Conservation (phyloP, 2,797 vertebrate species). For the Sebastiscus tertius region DNA sequence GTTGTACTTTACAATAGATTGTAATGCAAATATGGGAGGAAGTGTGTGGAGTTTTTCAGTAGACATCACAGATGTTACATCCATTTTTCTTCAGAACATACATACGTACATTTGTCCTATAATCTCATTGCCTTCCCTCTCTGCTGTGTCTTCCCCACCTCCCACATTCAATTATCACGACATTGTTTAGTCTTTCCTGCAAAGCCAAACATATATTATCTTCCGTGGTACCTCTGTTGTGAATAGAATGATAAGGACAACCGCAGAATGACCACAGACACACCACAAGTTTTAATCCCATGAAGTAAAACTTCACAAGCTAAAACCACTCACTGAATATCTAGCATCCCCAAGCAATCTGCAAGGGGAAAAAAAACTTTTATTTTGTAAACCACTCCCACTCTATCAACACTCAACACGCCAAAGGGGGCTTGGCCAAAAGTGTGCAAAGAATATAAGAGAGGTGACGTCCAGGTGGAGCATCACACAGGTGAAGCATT, state of each 20-base stretch:
- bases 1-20: neutral
- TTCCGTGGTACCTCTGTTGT: neutral
- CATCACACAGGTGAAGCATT: constrained; percentile 65
- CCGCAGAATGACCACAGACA: constrained; percentile 11
- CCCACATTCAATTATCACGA: neutral
- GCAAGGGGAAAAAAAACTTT: neutral
- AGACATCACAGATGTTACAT: neutral
- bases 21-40: neutral
- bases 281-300: constrained; percentile 7
- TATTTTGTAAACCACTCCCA: constrained; percentile 46
- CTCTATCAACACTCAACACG: neutral
- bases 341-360: neutral
- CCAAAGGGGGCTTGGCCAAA: constrained; percentile 44
- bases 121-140: neutral
- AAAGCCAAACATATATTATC: neutral
- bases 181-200: neutral
- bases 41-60: neutral
- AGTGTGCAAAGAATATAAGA: constrained; percentile 49
- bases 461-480: constrained; percentile 33
- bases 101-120: neutral
- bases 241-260: constrained; percentile 27
- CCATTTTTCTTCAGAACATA: neutral
- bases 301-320: neutral
- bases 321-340: neutral
- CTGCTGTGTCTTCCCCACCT: neutral